Evolutionary conservation across 2,797 vertebrate genomes (phyloP).

Genomic region (Amblyraja radiata): DNA sequence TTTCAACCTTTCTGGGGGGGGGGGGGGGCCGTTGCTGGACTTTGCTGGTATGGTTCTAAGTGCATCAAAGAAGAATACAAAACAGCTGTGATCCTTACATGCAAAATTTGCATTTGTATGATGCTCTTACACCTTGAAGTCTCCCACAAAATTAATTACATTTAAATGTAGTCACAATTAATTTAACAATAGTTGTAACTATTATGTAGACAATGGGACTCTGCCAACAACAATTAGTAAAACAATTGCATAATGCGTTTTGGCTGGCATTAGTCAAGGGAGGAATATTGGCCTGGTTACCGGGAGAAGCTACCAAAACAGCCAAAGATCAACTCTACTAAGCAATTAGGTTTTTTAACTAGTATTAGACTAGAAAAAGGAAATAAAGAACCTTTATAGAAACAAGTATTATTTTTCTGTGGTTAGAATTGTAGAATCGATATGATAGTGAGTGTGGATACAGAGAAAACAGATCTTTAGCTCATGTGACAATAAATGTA

Average conservation of each 20-base stretch:
- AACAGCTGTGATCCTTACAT: neutral
- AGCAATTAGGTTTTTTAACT: neutral
- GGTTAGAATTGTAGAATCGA: too few species aligned
- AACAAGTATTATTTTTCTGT: too few species aligned
- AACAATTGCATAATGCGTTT: constrained; percentile 13
- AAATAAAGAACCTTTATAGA: too few species aligned
- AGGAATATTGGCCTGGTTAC: neutral
- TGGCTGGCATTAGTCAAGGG: neutral
- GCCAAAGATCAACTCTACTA: neutral
- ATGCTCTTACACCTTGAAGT: neutral
- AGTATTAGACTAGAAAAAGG: too few species aligned
- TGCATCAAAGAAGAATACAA: neutral
- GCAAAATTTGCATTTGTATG: neutral
- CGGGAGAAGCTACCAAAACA: neutral
- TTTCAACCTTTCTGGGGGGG: neutral
- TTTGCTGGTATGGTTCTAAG: too few species aligned
- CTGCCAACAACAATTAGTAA: neutral
- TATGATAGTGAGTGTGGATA: too few species aligned
- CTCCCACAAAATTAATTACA: neutral
- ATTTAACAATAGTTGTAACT: neutral
- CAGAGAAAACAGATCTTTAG: too few species aligned
- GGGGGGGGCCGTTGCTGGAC: too few species aligned
- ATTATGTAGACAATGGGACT: neutral
- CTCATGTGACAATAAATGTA: too few species aligned
- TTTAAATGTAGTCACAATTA: constrained; percentile 13